Conservation (phyloP, 35 echinoderm and acorn worm species). For the Heliocidaris erythrogramma region DNA sequence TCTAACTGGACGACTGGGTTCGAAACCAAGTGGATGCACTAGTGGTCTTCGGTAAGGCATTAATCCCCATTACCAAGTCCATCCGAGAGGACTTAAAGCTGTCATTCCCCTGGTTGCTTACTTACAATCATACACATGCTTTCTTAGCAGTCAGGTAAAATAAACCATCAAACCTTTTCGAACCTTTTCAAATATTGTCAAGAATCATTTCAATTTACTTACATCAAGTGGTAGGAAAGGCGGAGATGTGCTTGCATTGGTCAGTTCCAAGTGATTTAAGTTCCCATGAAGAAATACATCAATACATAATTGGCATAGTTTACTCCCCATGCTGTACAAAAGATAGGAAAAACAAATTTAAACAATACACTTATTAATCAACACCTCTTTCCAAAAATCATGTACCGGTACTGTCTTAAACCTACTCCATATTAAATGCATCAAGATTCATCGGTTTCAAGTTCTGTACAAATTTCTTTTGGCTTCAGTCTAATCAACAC, state of each 20-base stretch:
- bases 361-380: not conserved
- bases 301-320: not conserved
- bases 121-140: too few relatives aligned
- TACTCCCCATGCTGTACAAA: not conserved
- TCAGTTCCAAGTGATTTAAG: not conserved
- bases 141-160: too few relatives aligned
- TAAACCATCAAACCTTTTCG: too few relatives aligned
- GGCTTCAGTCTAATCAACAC: not conserved
- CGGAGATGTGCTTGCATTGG: not conserved
- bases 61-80: too few relatives aligned
- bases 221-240: not conserved
- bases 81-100: too few relatives aligned
- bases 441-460: not conserved
- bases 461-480: not conserved
- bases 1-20: too few relatives aligned
- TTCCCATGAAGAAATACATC: conserved; percentile 15
- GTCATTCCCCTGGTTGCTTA: too few relatives aligned
- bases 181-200: too few relatives aligned
- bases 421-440: not conserved
- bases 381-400: not conserved
- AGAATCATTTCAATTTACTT: not conserved
- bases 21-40: too few relatives aligned
- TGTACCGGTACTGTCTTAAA: not conserved
- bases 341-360: not conserved
- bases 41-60: too few relatives aligned